Conservation (phyloP, 2,888 invertebrate species). For the Ochlodes sylvanus region DNA sequence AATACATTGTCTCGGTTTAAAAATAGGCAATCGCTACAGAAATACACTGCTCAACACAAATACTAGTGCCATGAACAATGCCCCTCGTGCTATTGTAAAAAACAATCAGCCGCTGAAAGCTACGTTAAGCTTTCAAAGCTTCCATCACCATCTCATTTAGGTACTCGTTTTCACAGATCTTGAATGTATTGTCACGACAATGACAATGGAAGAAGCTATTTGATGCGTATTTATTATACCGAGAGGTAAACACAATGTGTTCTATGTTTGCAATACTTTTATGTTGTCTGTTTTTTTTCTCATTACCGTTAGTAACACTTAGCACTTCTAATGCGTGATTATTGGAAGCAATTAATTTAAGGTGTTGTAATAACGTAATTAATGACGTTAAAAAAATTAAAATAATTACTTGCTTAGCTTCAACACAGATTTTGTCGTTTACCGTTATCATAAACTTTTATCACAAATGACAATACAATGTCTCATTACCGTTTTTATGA, state of each 20-base stretch:
- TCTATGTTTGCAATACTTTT: no score
- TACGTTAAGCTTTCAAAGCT: slow-evolving; percentile 31
- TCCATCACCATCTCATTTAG: slow-evolving; percentile 33
- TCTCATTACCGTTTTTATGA: not conserved
- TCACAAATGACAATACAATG: no score
- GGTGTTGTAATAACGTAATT: no score
- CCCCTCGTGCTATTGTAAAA: slow-evolving; percentile 33
- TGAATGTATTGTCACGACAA: slow-evolving; percentile 32
- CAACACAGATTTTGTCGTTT: no score
- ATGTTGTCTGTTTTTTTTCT: no score
- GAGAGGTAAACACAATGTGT: not conserved
- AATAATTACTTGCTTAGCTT: no score
- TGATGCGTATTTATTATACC: slow-evolving; percentile 18
- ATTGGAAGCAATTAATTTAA: no score
- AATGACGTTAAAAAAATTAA: no score
- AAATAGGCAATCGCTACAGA: slow-evolving; percentile 19
- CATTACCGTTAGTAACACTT: no score
- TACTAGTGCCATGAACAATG: slow-evolving; percentile 31
- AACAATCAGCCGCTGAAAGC: slow-evolving; percentile 38
- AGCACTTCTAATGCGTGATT: no score
- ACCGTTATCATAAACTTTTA: no score
- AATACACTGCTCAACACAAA: slow-evolving; percentile 22
- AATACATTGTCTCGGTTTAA: slow-evolving; percentile 16
- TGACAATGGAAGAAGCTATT: slow-evolving; percentile 26
- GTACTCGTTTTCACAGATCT: slow-evolving; percentile 33